Evolutionary conservation across 2,888 invertebrate genomes (phyloP), one percentile per base, ranked within the genome.

Genomic region (Romanomermis culicivorax): DNA sequence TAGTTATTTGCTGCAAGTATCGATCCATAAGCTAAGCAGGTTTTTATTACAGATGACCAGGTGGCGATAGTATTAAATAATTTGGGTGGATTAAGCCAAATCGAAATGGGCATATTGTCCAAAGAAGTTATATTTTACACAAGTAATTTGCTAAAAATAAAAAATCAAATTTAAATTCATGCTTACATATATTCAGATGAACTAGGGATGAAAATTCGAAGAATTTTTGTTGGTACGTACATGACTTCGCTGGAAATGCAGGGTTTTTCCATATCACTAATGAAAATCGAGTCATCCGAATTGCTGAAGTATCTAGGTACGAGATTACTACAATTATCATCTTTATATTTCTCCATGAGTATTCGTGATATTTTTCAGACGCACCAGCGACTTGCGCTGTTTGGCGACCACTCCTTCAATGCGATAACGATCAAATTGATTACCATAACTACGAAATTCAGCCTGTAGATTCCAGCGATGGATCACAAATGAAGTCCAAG

Each of bases 31-130:
- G n/a, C n/a, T n/a, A n/a, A n/a, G n/a, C n/a, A n/a, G n/a, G n/a
- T n/a, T n/a, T n/a, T n/a, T n/a, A n/a, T n/a, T n/a, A n/a, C n/a
- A n/a, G n/a, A n/a, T n/a, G n/a, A n/a, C n/a, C n/a, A n/a, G n/a
- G n/a, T 83, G 1, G 80, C 77, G 0, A 74, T 80, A 7, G 73
- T 85, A 62, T 69, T 87, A 2, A 84, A 85, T 70, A 87, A 86
- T 68, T 73, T 83, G 53, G 85, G 85, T 27, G 78, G 78, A 1
- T 75, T 82, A 0, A 80, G 82, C 1, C 77, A 80, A 58, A 66
- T 85, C 56, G 85, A 87, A 66, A 78, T 83, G 73, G 79, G 79
- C 60, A 77, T 84, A 51, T 73, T 83, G 11, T 77, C 77, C 52
- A 76, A 76, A 4, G 82, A 83, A 68, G 75, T 78, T 0, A 74